Evolutionary conservation across 2,888 invertebrate species (phyloP).

Genomic region (Mythimna lalbum): DNA sequence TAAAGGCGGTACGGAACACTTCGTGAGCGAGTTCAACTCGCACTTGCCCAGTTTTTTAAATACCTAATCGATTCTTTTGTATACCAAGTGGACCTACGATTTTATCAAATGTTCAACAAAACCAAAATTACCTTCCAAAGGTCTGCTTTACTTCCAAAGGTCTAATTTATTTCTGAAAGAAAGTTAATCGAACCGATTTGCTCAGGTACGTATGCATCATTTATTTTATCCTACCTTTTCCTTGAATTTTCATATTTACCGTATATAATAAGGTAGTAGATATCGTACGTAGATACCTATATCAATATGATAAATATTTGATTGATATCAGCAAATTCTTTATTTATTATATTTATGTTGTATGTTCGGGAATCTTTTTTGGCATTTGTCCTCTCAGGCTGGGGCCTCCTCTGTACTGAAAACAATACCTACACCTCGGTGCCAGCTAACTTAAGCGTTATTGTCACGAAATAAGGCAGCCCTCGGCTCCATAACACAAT

Average conservation of each 20-base stretch:
- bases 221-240: conserved; percentile 32
- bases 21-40: no score
- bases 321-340: conserved; percentile 37
- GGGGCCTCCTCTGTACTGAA: no score
- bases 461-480: no score
- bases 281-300: conserved; percentile 2
- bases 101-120: conserved; percentile 25
- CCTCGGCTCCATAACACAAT: no score
- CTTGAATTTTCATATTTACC: conserved; percentile 32
- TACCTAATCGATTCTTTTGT: conserved; percentile 35
- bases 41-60: neutral
- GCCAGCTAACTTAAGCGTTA: no score
- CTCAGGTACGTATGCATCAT: conserved; percentile 35
- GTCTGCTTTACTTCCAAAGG: conserved; percentile 43
- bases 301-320: conserved; percentile 40
- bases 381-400: neutral
- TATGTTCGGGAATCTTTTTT: neutral
- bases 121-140: conserved; percentile 37
- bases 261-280: neutral
- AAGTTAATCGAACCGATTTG: conserved; percentile 59
- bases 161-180: conserved; percentile 48
- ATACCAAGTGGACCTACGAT: conserved; percentile 6
- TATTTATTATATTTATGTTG: conserved; percentile 14
- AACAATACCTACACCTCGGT: no score
- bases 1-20: no score